Base-by-base conservation (phyloP, 2,797 vertebrate genomes). In the Numenius phaeopus region DNA sequence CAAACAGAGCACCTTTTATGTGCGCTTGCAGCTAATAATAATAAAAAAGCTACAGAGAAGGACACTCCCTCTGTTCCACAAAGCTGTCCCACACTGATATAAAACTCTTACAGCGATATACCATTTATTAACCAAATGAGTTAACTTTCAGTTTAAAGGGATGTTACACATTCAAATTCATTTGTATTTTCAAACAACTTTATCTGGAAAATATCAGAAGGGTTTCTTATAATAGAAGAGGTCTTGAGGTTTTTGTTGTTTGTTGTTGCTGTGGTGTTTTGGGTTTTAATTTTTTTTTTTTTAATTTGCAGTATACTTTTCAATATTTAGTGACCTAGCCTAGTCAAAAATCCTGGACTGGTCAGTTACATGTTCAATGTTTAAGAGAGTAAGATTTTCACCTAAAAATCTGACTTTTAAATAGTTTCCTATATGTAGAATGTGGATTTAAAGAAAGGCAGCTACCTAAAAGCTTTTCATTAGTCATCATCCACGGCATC, bases 1-100 rank as follows among this genome's bases (percentile, higher is more conserved):
- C 50, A 96, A 97, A 91, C 4, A 3, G 59, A 86, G 42, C 71
- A 94, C 50, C 72, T 95, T 97, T 94, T 70, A 80, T 84, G 32
- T 67, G 37, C 64, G 67, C 37, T 73, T 94, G 34, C 44, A 93
- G 82, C 79, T 81, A 83, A 79, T 69, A 78, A 49, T 71, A 87
- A 49, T 24, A 83, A 61, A 90, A 96, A 78, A 92, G 67, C 70
- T 76, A 64, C 16, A 66, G 72, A 95, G 69, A 94, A 94, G 49
- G 44, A 94, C n/a, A 26, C 13, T 86, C 9, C 58, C 80, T 91
- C 81, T 94, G 78, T 82, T 93, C 52, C 70, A 90, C 83, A 91
- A 86, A 94, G 30, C 75, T 89, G 75, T 58, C 57, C 29, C 54
- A 87, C 0, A 1, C 37, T 91, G 37, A 72, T 91, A 4, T 80